Evolutionary conservation across 2,113 vertebrate species (phyloP).

Genomic region (Atrichornis clamosus): DNA sequence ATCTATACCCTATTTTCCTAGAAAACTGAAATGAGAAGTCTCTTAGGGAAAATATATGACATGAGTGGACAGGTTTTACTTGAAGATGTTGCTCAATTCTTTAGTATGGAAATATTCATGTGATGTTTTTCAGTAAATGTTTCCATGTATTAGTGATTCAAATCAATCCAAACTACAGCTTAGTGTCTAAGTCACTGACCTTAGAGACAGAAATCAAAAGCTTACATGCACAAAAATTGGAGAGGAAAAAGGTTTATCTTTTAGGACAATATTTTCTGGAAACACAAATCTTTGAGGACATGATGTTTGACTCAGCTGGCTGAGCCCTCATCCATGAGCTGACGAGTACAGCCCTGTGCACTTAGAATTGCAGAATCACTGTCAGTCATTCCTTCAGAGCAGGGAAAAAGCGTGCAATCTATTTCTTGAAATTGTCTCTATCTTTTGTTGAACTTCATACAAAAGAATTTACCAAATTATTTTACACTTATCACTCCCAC

Average conservation of each 20-base stretch:
- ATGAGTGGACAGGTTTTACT: background rate
- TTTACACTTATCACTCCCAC: background rate
- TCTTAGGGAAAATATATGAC: background rate
- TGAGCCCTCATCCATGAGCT: background rate
- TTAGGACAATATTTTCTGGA: background rate
- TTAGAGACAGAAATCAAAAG: background rate
- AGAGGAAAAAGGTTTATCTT: background rate
- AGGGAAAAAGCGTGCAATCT: background rate
- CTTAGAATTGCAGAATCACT: background rate
- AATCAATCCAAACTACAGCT: background rate
- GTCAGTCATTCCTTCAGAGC: background rate
- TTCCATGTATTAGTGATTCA: background rate
- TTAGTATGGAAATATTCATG: background rate
- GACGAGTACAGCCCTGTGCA: background rate
- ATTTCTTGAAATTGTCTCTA: background rate
- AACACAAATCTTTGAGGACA: background rate
- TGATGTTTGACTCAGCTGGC: background rate
- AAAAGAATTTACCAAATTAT: background rate
- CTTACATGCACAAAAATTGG: fast-evolving
- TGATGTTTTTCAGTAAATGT: background rate
- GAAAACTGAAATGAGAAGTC: background rate
- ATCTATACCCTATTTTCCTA: background rate
- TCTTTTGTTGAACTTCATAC: background rate
- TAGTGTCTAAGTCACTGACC: background rate
- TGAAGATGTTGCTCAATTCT: background rate